Base-by-base conservation (phyloP, 2,888 invertebrate genomes). In the Hydriomena furcata region DNA sequence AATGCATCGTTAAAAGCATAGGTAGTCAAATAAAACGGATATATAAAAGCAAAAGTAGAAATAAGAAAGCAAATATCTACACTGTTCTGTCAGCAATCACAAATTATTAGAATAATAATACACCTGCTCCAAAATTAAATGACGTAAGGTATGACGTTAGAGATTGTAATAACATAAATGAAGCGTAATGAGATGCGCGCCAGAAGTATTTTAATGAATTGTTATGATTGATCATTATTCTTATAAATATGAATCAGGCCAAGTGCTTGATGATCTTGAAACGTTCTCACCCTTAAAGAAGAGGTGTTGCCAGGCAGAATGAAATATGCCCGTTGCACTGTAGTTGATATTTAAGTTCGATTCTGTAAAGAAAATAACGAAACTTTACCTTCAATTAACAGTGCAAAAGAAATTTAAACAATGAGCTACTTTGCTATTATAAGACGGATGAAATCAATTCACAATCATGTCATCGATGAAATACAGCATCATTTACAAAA, bases 181-280 rank as follows among this genome's bases (percentile, higher is more conserved):
- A 64, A 62, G 59, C 52, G 61, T 55, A 64, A 60, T 36, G 23
- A 37, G 40, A 35, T 23, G 32, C 50, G 65, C 66, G 78, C 71
- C 73, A 78, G 73, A 54, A 66, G 56, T 50, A 55, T 60, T 50
- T 58, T 66, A 68, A 64, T 61, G 63, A 68, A 66, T 66, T 68
- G 54, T 73, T 82, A 84, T 87, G 86, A 87, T 84, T 79, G 82
- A 87, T 85, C 54, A 69, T 72, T 66, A 72, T 70, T 79, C 71
- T 76, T 80, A 79, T 78, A 77, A 79, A 82, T 84, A 83, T 81
- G 66, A 84, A 80, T 70, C 76, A 80, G 86, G 87, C 84, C 87
- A 89, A 86, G 87, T 81, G 54, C 77, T 57, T 54, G 63, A 58
- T 65, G 75, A 63, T 80, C 84, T 83, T 82, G 79, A 84, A 76